Evolutionary conservation across 2,113 vertebrate species (phyloP).

Genomic region (Mormoops blainvillei): DNA sequence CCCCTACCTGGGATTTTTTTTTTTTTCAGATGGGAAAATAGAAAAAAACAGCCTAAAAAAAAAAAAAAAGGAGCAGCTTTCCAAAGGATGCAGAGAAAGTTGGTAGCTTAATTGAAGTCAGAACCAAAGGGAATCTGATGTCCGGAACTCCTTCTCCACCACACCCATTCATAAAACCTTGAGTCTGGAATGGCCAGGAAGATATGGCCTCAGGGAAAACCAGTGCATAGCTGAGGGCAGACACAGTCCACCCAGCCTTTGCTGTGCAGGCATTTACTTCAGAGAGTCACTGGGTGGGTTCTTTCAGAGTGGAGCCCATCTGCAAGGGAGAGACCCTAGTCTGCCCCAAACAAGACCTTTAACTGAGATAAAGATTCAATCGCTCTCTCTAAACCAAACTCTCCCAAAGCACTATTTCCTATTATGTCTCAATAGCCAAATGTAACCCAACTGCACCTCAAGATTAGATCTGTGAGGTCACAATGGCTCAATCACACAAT

Average conservation of each 20-base stretch:
- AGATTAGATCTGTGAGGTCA: conserved; percentile 79
- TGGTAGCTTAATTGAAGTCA: background rate
- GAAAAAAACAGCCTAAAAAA: background rate
- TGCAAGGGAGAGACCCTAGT: conserved; percentile 20
- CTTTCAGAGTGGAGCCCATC: background rate
- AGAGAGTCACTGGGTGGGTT: background rate
- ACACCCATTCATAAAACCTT: background rate
- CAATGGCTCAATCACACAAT: conserved; percentile 72
- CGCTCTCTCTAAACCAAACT: conserved; percentile 77
- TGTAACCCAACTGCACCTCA: conserved; percentile 67
- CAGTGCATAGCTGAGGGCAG: background rate
- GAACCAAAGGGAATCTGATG: background rate
- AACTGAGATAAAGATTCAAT: conserved; percentile 52
- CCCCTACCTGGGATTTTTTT: no score
- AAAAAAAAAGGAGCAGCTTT: background rate
- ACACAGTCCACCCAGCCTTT: background rate
- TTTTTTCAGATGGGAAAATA: background rate
- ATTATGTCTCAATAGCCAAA: conserved; percentile 81
- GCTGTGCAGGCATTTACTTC: background rate
- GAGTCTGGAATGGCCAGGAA: background rate
- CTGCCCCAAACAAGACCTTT: conserved; percentile 32
- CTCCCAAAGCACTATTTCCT: conserved; percentile 75
- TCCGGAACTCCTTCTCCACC: background rate
- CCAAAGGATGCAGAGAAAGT: background rate
- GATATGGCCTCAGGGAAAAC: background rate